Evolutionary conservation across 2,113 vertebrate genomes (phyloP).

Genomic region (Podilymbus podiceps): DNA sequence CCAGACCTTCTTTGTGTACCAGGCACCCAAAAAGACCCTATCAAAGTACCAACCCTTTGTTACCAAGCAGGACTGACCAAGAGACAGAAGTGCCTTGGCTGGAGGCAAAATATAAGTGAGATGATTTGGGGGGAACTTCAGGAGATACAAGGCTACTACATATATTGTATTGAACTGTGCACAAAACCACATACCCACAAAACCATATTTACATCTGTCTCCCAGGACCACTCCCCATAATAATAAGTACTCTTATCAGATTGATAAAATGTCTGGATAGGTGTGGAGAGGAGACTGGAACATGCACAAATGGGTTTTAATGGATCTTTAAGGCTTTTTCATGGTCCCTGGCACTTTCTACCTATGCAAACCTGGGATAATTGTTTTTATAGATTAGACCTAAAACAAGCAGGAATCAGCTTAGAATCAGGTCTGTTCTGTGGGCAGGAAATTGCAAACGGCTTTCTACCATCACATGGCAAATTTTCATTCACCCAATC

Average conservation of each 20-base stretch:
- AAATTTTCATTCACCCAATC: not conserved
- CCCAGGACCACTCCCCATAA: not conserved
- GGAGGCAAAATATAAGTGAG: not conserved
- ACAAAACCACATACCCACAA: not conserved
- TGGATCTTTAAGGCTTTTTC: not conserved
- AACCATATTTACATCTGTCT: not conserved
- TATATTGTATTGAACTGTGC: not conserved
- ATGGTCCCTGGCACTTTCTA: not conserved
- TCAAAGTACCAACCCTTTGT: not conserved
- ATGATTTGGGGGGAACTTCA: not conserved
- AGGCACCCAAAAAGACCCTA: not conserved
- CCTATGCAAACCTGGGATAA: not conserved
- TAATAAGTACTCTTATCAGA: not conserved
- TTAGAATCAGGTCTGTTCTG: not conserved
- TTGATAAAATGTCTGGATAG: not conserved
- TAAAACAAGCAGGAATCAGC: not conserved
- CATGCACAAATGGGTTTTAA: not conserved
- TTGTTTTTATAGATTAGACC: not conserved
- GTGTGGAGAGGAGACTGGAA: not conserved
- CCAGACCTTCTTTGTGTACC: not conserved
- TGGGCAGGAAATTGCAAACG: not conserved
- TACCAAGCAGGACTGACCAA: not conserved
- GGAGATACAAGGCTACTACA: not conserved
- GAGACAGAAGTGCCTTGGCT: not conserved
- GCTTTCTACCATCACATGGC: not conserved